Base-by-base conservation (phyloP, 1,140 invertebrate genomes). In the Trichoplusia ni region DNA sequence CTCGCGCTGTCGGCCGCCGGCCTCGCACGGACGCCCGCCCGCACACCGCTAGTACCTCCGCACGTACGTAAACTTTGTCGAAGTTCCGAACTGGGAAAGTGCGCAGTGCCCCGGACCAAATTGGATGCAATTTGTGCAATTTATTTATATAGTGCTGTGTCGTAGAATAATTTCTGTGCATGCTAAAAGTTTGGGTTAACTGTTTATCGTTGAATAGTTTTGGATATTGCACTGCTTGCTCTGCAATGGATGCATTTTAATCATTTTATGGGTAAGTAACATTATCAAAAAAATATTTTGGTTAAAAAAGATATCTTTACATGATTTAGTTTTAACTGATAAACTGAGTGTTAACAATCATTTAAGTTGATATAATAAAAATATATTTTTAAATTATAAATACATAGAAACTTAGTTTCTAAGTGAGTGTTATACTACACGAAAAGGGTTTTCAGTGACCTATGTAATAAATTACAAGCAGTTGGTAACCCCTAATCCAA, bases 51-150 rank as follows among this genome's bases (percentile, higher is more conserved):
- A 13, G 35, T 13, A 42, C 14, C 4, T 11, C 11, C n/a, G n/a
- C 33, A 33, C 19, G 6, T 40, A 44, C 54, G 38, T 21, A 58
- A 58, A 58, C 38, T 58, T 58, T 58, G 54, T 5, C 54, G 27
- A 60, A 60, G 40, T 35, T 44, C 2, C 44, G 19, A 38, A 47
- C 31, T 21, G 35, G 60, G 29, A 70, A 70, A 77, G 72, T 80
- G 72, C 54, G 67, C 69, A 49, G 74, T 78, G 75, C 37, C 64
- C 35, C 59, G 60, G 63, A 72, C 54, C 11, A 73, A 61, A 75
- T 82, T 72, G 72, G 65, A 69, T 80, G 71, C 69, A 72, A 76
- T 78, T 74, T 81, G 75, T 79, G 72, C 54, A 61, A 61, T 69
- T 73, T 59, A 68, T 73, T 54, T 53, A 33, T 56, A 67, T 71